Base-by-base conservation (phyloP, 2,888 invertebrate species). In the Agrotis puta region DNA sequence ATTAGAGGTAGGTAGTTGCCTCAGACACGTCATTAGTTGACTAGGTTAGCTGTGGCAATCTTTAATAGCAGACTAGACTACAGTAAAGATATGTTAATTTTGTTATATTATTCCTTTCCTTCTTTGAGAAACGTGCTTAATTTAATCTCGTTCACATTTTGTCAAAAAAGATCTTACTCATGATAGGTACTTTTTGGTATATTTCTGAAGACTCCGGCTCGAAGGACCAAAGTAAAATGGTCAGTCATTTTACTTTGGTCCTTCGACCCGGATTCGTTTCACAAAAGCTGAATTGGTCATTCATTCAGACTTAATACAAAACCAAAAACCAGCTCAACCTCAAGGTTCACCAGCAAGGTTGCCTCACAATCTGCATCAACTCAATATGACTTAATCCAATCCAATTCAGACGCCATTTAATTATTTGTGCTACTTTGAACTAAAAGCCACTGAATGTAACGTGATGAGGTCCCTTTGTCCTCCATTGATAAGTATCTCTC, bases 401-500 rank as follows among this genome's bases (percentile, higher is more conserved):
- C 9, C 20, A 56, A 56, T 33, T 56, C 33, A 13, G 22, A 59
- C 14, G 16, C 45, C 50, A 69, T 71, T 65, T 69, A 64, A 54
- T 54, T 22, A 64, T 66, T 62, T 27, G 65, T 74, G 66, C 27
- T 54, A 47, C 16, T 58, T 57, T 53, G 45, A 59, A 72, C 64
- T 67, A 54, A 66, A 73, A 77, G 50, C 53, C 33, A 57, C 33
- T 80, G 81, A 71, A 77, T 68, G 63, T 47, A 63, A 53, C 68
- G 58, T 56, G 62, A 59, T 74, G 70, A 51, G 61, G 51, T 77
- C 64, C 71, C 57, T 69, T 59, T 74, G 79, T 73, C 66, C 67
- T 73, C 72, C 80, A 77, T 82, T 82, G 77, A 82, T 80, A 70
- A 67, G 64, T 7, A 82, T 79, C 82, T 79, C 80, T 71, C 63